phyloP scores from a whole-genome alignment of 2,888 invertebrate species.

The Didymodactylos carnosus region DNA sequence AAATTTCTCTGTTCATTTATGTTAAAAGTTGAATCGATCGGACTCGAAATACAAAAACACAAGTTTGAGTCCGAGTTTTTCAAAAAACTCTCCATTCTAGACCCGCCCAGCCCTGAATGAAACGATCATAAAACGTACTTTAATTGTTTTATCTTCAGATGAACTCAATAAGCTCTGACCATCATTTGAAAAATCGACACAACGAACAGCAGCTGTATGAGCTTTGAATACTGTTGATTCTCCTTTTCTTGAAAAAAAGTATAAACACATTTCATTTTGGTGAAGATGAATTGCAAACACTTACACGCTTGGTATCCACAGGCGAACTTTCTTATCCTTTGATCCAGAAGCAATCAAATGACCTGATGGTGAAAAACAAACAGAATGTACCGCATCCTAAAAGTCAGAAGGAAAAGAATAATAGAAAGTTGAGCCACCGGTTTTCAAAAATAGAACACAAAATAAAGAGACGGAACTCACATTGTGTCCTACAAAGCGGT shows the following conservation, averaged over 20 bases:
- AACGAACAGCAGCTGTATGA: slow-evolving; percentile 57
- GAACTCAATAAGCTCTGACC: slow-evolving; percentile 31
- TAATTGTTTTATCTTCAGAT: slow-evolving; percentile 36
- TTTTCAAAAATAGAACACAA: no score
- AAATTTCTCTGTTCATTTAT: no score
- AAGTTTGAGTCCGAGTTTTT: no score
- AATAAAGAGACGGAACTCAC: slow-evolving; percentile 18
- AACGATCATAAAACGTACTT: slow-evolving; percentile 24
- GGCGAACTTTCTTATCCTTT: slow-evolving; percentile 56
- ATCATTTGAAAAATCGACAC: slow-evolving; percentile 59
- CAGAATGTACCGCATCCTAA: slow-evolving; percentile 56
- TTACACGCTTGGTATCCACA: slow-evolving; percentile 67
- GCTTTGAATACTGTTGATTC: slow-evolving; percentile 56
- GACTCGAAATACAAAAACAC: slow-evolving; percentile 15
- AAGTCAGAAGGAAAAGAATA: neutral
- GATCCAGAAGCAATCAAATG: slow-evolving; percentile 66
- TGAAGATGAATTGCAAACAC: slow-evolving; percentile 33
- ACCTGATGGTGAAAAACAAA: slow-evolving; percentile 59
- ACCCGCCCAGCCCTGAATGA: no score
- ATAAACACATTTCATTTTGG: slow-evolving; percentile 5
- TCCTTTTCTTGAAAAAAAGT: slow-evolving; percentile 27
- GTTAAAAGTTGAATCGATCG: no score
- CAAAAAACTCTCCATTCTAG: neutral
- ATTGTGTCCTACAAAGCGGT: slow-evolving; percentile 38
- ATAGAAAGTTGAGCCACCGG: no score